Base-by-base conservation (phyloP, 2,888 invertebrate species). In the Desoria tigrina region DNA sequence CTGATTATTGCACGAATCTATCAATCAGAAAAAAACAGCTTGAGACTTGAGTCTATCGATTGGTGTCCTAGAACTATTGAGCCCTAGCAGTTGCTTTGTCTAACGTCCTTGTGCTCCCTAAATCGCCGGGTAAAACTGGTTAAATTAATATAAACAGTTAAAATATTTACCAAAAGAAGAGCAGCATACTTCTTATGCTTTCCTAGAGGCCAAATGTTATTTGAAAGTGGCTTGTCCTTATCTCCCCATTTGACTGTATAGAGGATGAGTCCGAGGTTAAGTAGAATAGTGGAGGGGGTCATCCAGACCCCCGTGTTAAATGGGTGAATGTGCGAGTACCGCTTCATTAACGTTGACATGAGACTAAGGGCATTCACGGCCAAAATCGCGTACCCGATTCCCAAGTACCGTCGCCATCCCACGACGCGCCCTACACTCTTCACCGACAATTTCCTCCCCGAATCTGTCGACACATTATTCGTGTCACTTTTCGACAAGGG, bases 141-240 rank as follows among this genome's bases (percentile, higher is more conserved):
- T n/a, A n/a, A n/a, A n/a, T n/a, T n/a, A n/a, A n/a, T n/a, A n/a
- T n/a, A n/a, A n/a, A n/a, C n/a, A n/a, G n/a, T n/a, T n/a, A n/a
- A n/a, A n/a, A n/a, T n/a, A 56, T 68, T 61, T 68, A 70, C 72
- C 69, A 65, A 68, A 55, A 72, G 67, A 42, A 66, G 69, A 56
- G 69, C 68, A 1, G 54, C 23, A 7, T 42, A 45, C 42, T 63
- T 72, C 32, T 70, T 70, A 37, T 73, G 53, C 42, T 70, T 42
- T 2, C 27, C 21, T 3, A 68, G 16, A 2, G 73, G 73, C 21
- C 66, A 37, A 2, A 73, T 28, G 32, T 63, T 65, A 1, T 58
- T 39, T n/a, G 51, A 28, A 18, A 73, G 69, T 1, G 73, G 23
- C 49, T 69, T 67, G 55, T 71, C 70, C 27, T 69, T 67, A 55